Evolutionary conservation across 2,888 invertebrate genomes (phyloP).

Genomic region (Beris chalybata): DNA sequence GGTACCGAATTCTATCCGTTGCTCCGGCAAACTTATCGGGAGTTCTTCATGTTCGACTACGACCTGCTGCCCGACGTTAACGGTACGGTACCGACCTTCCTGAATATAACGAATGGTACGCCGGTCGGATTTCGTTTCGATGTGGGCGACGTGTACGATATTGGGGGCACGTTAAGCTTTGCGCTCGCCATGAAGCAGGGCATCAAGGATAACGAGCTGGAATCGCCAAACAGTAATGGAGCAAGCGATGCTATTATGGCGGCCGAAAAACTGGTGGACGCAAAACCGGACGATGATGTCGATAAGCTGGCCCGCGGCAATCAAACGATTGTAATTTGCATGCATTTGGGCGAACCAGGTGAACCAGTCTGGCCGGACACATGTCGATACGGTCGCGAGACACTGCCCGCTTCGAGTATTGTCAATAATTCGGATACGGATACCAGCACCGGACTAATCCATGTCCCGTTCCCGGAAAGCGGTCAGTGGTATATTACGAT

Average conservation of each 20-base stretch:
- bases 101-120: constrained; percentile 69
- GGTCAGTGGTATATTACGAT: constrained; percentile 81
- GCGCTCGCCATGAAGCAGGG: constrained; percentile 70
- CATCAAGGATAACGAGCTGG: constrained; percentile 41
- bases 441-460: constrained; percentile 64
- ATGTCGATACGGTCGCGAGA: constrained; percentile 61
- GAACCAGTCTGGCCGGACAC: constrained; percentile 65
- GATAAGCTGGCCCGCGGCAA: constrained; percentile 45
- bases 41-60: constrained; percentile 77
- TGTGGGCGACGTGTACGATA: constrained; percentile 71
- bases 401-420: constrained; percentile 63
- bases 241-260: neutral
- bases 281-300: constrained; percentile 33
- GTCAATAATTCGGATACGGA: constrained; percentile 67
- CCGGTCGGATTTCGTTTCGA: constrained; percentile 70
- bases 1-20: constrained; percentile 53
- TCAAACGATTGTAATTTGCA: constrained; percentile 64
- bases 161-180: constrained; percentile 77
- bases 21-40: constrained; percentile 66
- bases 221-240: constrained; percentile 8
- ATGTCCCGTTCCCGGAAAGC: constrained; percentile 81
- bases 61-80: constrained; percentile 67
- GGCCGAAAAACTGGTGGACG: constrained; percentile 47
- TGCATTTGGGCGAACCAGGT: constrained; percentile 63
- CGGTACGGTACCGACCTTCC: constrained; percentile 64